Conservation (phyloP, 2,888 invertebrate genomes). For the Nephrotoma guestfalica region DNA sequence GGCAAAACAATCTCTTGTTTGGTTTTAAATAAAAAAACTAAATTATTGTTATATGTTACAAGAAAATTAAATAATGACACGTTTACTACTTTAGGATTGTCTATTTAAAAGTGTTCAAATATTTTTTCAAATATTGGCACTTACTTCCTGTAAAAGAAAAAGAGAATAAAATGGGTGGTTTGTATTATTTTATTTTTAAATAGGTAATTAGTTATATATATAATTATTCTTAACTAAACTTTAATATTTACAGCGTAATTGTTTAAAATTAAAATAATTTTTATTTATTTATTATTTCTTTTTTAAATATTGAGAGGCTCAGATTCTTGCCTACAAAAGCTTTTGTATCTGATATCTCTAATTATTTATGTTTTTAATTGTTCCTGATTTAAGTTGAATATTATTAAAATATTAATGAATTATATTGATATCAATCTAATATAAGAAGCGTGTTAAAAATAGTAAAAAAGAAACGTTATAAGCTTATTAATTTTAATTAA, state of each 20-base stretch:
- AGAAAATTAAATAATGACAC: not conserved
- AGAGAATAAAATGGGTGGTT: constrained; percentile 17
- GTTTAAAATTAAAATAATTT: not conserved
- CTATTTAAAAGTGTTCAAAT: not conserved
- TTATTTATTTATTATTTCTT: not conserved
- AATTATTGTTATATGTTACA: not conserved
- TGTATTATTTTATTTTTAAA: not conserved
- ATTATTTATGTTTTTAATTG: not conserved
- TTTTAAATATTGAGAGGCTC: constrained; percentile 1
- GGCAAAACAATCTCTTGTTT: not conserved
- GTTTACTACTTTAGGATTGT: not conserved
- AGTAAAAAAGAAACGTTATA: not conserved
- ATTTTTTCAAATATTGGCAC: constrained; percentile 15
- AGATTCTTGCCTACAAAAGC: not conserved
- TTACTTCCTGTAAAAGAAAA: constrained; percentile 33
- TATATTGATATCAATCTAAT: not conserved
- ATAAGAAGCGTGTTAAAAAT: not conserved
- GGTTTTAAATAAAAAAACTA: no score
- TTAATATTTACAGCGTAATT: not conserved
- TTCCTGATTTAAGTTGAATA: not conserved
- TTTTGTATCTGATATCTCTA: not conserved
- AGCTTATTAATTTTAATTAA: not conserved
- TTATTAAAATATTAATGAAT: not conserved
- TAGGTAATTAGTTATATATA: not conserved
- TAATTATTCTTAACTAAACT: not conserved